Conservation (phyloP, 2,113 vertebrate genomes). For the Nerophis ophidion region DNA sequence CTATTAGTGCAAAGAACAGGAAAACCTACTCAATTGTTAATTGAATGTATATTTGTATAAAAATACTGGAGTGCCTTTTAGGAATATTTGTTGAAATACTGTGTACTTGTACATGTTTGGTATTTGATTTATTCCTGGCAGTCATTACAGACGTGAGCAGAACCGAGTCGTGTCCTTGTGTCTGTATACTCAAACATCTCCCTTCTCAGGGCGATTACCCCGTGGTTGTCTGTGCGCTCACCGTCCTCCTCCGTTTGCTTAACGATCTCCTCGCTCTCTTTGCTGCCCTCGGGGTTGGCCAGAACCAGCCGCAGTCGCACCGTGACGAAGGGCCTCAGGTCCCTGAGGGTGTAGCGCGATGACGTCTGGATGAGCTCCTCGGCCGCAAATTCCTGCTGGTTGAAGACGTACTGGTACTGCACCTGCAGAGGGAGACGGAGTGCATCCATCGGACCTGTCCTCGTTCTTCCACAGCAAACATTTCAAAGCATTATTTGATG, state of each 20-base stretch:
- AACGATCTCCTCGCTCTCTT: slow-evolving; percentile 92
- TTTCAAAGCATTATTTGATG: too few relatives aligned
- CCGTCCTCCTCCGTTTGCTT: slow-evolving; percentile 95
- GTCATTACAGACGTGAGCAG: too few relatives aligned
- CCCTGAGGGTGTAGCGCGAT: slow-evolving; percentile 89
- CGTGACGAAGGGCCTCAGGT: slow-evolving; percentile 88
- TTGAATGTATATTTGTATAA: too few relatives aligned
- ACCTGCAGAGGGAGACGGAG: slow-evolving; percentile 47
- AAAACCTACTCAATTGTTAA: too few relatives aligned
- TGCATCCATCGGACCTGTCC: neutral
- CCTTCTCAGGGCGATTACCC: too few relatives aligned
- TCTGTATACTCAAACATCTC: too few relatives aligned
- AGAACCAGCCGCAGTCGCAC: slow-evolving; percentile 85
- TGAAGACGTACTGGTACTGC: slow-evolving; percentile 92
- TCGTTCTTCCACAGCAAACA: neutral
- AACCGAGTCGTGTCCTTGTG: too few relatives aligned
- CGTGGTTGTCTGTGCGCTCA: slow-evolving; percentile 40
- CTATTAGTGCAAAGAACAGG: too few relatives aligned
- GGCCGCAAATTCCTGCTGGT: slow-evolving; percentile 86
- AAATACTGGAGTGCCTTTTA: too few relatives aligned
- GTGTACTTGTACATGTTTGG: too few relatives aligned
- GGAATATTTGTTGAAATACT: too few relatives aligned
- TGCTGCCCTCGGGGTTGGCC: slow-evolving; percentile 90
- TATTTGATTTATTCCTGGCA: too few relatives aligned
- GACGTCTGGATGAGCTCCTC: slow-evolving; percentile 92